Evolutionary conservation across 2,113 vertebrate genomes (phyloP).

Genomic region (Salvelinus fontinalis): DNA sequence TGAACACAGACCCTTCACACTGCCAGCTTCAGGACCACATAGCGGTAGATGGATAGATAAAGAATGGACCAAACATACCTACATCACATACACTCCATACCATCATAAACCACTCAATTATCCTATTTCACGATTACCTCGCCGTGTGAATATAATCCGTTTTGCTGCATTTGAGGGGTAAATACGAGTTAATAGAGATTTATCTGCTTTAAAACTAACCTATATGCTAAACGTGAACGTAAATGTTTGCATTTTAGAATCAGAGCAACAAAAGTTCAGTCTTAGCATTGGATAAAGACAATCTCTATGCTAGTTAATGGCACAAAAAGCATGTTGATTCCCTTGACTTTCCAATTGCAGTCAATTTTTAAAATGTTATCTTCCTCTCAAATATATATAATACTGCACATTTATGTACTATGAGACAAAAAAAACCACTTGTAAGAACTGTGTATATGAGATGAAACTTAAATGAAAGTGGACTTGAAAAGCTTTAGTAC

Average conservation of each 20-base stretch:
- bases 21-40: slow-evolving; percentile 22
- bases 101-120: background rate
- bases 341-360: slow-evolving; percentile 20
- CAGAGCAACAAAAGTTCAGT: slow-evolving; percentile 9
- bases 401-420: slow-evolving; percentile 52
- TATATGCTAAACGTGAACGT: background rate
- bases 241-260: background rate
- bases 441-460: slow-evolving; percentile 34
- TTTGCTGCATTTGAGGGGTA: too few species aligned
- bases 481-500: slow-evolving; percentile 45
- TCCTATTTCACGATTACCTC: background rate
- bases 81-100: background rate
- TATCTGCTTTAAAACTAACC: too few species aligned
- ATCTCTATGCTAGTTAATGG: too few species aligned
- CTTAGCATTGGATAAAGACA: too few species aligned
- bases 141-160: too few species aligned
- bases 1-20: slow-evolving; percentile 4
- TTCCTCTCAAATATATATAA: slow-evolving; percentile 45
- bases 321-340: too few species aligned
- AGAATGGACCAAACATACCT: slow-evolving; percentile 51
- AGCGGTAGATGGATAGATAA: slow-evolving; percentile 7
- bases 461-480: slow-evolving; percentile 64
- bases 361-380: slow-evolving; percentile 13
- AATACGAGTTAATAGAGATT: too few species aligned
- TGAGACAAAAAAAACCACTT: slow-evolving; percentile 31